Evolutionary conservation across 2,888 invertebrate genomes (phyloP), one percentile per base, ranked within the genome.

Genomic region (Portevinia maculata): DNA sequence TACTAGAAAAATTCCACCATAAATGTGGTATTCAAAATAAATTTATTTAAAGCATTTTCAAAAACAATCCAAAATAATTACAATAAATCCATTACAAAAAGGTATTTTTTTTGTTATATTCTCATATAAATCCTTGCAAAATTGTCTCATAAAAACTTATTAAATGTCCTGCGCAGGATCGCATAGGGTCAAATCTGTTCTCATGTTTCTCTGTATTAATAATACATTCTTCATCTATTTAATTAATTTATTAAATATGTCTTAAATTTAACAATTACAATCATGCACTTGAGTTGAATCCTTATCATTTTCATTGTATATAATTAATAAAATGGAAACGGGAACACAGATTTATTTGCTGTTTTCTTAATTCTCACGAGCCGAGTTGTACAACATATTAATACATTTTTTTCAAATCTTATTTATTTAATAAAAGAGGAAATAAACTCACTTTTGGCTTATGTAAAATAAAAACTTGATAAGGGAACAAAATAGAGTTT

Each of bases 31-130:
- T 81, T 81, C 81, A 81, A 81, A 81, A 81, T 81, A 81, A 81
- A 81, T 81, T 81, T 81, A 81, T 81, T 81, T 81, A 81, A 81
- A 81, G 81, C 81, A 81, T 81, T 81, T 81, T 60, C 75, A 81
- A 81, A 76, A 81, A 81, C 75, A 81, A 81, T 81, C 76, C 81
- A 65, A 81, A 81, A 81, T 81, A 71, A 81, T 81, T 81, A 76
- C 70, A 81, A 76, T 81, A 81, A 81, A 81, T 81, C 75, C 81
- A 75, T 84, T 79, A 75, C 76, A 79, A 81, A 71, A 81, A 74
- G 55, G 55, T 59, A 53, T 70, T 71, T 19, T 5, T 24, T 53
- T 65, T 81, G 41, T 75, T 74, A 24, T 44, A 52, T 71, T 71
- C 39, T 67, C 50, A 67, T 39, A 7, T 44, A 76, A 76, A 79